Evolutionary conservation across 2,888 invertebrate genomes (phyloP).

Genomic region (Caenorhabditis virilis): DNA sequence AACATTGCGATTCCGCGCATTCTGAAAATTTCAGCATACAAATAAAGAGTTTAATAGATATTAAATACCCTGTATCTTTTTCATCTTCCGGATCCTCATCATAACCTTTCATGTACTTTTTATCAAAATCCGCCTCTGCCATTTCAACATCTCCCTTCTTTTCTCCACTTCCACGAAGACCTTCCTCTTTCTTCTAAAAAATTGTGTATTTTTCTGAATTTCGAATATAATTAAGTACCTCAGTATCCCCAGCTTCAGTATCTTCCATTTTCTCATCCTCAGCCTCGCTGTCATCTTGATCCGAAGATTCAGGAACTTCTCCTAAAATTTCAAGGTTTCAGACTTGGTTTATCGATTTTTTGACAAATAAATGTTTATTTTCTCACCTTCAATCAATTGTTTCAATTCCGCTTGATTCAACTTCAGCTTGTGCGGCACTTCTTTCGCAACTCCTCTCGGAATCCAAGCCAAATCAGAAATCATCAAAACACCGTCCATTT

Average conservation of each 20-base stretch:
- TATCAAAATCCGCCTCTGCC: slow-evolving; percentile 35
- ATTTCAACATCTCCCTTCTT: slow-evolving; percentile 12
- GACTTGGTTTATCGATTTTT: neutral
- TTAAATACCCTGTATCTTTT: slow-evolving; percentile 8
- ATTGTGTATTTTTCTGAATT: too few species aligned
- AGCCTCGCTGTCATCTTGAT: slow-evolving; percentile 39
- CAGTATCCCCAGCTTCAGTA: too few species aligned
- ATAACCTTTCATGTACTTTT: slow-evolving; percentile 46
- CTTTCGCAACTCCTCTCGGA: slow-evolving; percentile 57
- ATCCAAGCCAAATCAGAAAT: slow-evolving; percentile 60
- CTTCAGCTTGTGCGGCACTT: slow-evolving; percentile 60
- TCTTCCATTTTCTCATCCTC: slow-evolving; percentile 36
- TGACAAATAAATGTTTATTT: neutral
- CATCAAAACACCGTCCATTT: slow-evolving; percentile 50
- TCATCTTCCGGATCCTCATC: slow-evolving; percentile 23
- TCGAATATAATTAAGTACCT: too few species aligned
- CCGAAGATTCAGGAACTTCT: slow-evolving; percentile 31
- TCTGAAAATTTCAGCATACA: slow-evolving; percentile 11
- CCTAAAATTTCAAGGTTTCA: neutral
- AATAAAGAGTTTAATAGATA: neutral
- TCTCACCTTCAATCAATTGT: slow-evolving; percentile 56
- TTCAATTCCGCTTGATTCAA: slow-evolving; percentile 51
- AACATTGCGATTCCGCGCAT: slow-evolving; percentile 62
- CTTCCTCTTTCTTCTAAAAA: slow-evolving; percentile 8
- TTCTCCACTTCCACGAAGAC: neutral